Evolutionary conservation across 2,797 vertebrate genomes (phyloP), one percentile per base, ranked within the genome.

Genomic region (Danio aesculapii): DNA sequence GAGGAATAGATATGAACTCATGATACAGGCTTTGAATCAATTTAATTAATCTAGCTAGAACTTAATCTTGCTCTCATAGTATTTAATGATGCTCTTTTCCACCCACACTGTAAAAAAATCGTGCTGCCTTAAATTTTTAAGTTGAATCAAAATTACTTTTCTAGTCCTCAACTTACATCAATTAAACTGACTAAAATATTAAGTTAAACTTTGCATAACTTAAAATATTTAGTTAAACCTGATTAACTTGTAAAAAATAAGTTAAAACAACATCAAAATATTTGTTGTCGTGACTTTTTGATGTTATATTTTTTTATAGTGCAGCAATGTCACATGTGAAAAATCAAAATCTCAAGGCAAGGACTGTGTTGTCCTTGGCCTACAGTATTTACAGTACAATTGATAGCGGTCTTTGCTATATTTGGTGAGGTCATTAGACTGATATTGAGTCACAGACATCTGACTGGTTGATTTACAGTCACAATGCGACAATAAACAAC

Each of bases 311-410:
- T 30, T n/a, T 30, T 30, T 30, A 30, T 1, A 30, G 30, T 30
- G 30, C 30, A 30, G 3, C 30, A 79, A 52, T 6, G n/a, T 10
- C 16, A 59, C n/a, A 44, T 39, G 8, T 53, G 55, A 53, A 11
- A 44, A 79, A 71, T 16, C 12, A 61, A 53, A 61, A 69, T 49
- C 21, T n/a, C 64, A 77, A 68, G 75, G 14, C 19, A 68, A 16
- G 14, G 62, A 59, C 30, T 50, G 11, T 19, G 16, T 10, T 58
- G 14, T 41, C 61, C 10, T 64, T 57, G 59, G 64, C 52, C 19
- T 66, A 64, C 14, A 66, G 8, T 66, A 66, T 66, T 64, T 73
- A 57, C 50, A 39, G 61, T 74, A 50, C 47, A 61, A 50, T 12
- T 71, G 41, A 58, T 62, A 9, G 12, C 16, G 30, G 6, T 30